Base-by-base conservation (phyloP, 2,888 invertebrate genomes). In the Ecliptopera silaceata region DNA sequence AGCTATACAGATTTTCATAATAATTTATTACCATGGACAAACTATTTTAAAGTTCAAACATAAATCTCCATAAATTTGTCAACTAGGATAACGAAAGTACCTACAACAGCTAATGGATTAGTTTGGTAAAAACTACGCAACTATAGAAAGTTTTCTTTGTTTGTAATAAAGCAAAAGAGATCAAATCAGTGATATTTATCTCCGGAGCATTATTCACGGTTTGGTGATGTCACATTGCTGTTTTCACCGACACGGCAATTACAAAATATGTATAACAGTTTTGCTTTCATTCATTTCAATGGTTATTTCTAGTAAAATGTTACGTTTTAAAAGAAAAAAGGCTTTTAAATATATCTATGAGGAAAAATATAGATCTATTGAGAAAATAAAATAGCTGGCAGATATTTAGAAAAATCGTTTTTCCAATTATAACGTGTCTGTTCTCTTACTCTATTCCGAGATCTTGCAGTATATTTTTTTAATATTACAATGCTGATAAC, bases 191-290 rank as follows among this genome's bases (percentile, higher is more conserved):
- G 64, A 64, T 66, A 59, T 64, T 74, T 75, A 77, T 78, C 77
- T 77, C 68, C 59, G 59, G 67, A 64, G 69, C 66, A 72, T 79
- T 79, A 79, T 79, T 79, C 75, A 75, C 70, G 65, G 70, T 69
- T 67, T 65, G 73, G 66, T 82, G 82, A 81, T 79, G 77, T 82
- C 82, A 80, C 70, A 71, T 68, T 64, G 67, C 66, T 66, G 70
- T 72, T 75, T 72, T 79, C 70, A 68, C 71, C 69, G 67, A 50
- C 65, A 59, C 62, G 56, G 66, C 71, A 70, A 68, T 74, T 72
- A 65, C 69, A 63, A 71, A n/a, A n/a, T n/a, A n/a, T n/a, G 59
- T 62, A 58, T 65, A 73, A 64, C 68, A 63, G 70, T 73, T 59
- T 54, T 59, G 59, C 51, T 63, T 52, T 49, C 43, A 48, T 54